Evolutionary conservation across 2,113 vertebrate species (phyloP).

Genomic region (Chionis minor): DNA sequence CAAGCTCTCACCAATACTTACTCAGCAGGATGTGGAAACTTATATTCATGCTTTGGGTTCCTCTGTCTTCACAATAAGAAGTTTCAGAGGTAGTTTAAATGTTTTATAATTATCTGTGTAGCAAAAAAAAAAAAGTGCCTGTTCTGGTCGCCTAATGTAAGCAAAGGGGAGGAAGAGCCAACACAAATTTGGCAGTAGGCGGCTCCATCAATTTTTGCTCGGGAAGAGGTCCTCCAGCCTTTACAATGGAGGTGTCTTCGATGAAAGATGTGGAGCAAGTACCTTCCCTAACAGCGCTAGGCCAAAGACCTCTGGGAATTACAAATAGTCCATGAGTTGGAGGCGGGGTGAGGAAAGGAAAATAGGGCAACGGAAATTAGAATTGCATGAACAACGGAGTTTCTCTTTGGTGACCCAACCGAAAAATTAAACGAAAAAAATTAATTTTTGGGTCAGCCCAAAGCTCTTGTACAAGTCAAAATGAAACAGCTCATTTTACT

Average conservation of each 20-base stretch:
- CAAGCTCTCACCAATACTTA: neutral
- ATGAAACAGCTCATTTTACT: neutral
- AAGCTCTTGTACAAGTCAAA: neutral
- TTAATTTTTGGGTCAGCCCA: neutral
- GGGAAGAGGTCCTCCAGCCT: neutral
- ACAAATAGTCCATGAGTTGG: neutral
- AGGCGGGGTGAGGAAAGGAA: neutral
- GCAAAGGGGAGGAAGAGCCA: neutral
- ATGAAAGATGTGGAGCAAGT: neutral
- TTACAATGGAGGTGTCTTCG: neutral
- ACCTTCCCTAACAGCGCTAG: neutral
- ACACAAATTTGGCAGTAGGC: neutral
- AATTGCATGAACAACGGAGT: neutral
- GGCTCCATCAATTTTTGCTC: neutral
- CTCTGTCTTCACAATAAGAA: neutral
- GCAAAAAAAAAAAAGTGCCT: neutral
- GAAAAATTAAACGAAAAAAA: neutral
- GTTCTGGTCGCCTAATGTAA: neutral
- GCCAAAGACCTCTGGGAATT: neutral
- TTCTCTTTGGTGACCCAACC: neutral
- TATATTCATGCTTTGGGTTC: neutral
- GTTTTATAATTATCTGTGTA: neutral
- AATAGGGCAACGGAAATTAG: neutral
- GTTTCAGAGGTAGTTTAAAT: neutral
- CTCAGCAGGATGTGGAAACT: slow-evolving; percentile 65